Evolutionary conservation across 2,888 invertebrate genomes (phyloP).

Genomic region (Eustalomyia histrio): DNA sequence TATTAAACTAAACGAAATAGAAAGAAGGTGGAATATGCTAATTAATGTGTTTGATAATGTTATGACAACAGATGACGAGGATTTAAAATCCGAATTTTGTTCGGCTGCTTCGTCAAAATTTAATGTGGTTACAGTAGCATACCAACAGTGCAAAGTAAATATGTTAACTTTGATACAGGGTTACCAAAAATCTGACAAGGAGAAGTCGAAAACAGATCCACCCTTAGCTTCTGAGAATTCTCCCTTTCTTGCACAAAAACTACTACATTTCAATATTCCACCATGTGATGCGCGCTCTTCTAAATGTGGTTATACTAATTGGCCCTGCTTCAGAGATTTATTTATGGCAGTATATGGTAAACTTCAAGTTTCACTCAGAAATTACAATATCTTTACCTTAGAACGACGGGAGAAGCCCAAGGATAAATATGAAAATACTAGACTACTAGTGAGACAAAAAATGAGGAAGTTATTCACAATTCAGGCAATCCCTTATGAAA

Average conservation of each 20-base stretch:
- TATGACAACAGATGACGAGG: not conserved
- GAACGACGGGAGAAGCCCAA: too few relatives aligned
- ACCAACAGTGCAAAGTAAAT: not conserved
- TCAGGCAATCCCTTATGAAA: not conserved
- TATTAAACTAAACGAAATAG: not conserved
- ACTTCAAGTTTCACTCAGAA: too few relatives aligned
- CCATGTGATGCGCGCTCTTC: too few relatives aligned
- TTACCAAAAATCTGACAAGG: constrained; percentile 17
- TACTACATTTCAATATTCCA: too few relatives aligned
- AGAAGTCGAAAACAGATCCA: constrained; percentile 24
- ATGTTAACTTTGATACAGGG: not conserved
- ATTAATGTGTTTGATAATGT: not conserved
- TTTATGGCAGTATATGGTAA: too few relatives aligned
- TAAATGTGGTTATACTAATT: too few relatives aligned
- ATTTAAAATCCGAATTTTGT: not conserved
- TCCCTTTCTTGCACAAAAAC: too few relatives aligned
- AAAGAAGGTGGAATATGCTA: not conserved
- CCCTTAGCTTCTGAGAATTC: too few relatives aligned
- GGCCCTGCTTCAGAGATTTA: too few relatives aligned
- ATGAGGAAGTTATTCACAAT: not conserved
- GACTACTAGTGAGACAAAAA: constrained; percentile 1
- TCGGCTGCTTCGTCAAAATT: not conserved
- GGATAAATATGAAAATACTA: constrained; percentile 17
- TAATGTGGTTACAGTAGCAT: not conserved
- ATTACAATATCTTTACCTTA: too few relatives aligned